Percentiles rank a stretch among this genome's conserved stretches.
Conservation (phyloP, 2,113 vertebrate genomes). For the Ophthalmolycus amberensis region DNA sequence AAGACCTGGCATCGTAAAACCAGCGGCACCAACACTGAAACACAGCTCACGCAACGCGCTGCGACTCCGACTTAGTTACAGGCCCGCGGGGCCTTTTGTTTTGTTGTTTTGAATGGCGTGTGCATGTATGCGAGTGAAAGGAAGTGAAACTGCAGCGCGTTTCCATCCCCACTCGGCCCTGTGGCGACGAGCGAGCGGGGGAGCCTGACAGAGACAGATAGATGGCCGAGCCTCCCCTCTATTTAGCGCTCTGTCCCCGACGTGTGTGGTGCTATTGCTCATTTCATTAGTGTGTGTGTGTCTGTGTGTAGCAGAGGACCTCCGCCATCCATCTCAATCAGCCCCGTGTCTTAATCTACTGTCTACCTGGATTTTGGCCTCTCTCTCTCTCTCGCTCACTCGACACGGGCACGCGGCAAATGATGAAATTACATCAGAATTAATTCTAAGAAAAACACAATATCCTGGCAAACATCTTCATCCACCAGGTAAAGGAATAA, state of each 20-base stretch:
- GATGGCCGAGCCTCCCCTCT: constrained; percentile 65
- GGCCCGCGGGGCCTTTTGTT: background rate
- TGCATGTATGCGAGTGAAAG: constrained; percentile 2
- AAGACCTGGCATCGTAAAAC: constrained; percentile 24
- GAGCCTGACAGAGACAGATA: constrained; percentile 65
- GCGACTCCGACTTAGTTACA: constrained; percentile 27
- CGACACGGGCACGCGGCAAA: constrained; percentile 12
- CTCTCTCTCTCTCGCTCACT: constrained; percentile 20
- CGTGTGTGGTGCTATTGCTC: constrained; percentile 74
- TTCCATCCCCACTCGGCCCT: constrained; percentile 36
- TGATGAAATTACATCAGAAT: constrained; percentile 43
- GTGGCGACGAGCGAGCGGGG: constrained; percentile 22
- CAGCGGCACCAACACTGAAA: constrained; percentile 23
- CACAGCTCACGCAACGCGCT: constrained; percentile 10
- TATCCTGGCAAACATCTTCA: constrained; percentile 5
- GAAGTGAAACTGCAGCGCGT: constrained; percentile 29
- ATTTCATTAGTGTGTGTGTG: constrained; percentile 76
- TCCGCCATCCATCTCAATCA: constrained; percentile 79
- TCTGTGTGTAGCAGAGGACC: constrained; percentile 55
- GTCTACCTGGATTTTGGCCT: constrained; percentile 67
- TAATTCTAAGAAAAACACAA: constrained; percentile 7
- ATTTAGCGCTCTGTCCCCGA: constrained; percentile 67
- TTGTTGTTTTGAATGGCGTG: background rate
- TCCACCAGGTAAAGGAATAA: constrained; percentile 1
- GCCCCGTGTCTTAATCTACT: constrained; percentile 78